These are phyloP conservation scores for Potamarius usumacintae DNA, from an alignment of 2,113 vertebrate genomes.

Conservation along the genomic window DNA sequence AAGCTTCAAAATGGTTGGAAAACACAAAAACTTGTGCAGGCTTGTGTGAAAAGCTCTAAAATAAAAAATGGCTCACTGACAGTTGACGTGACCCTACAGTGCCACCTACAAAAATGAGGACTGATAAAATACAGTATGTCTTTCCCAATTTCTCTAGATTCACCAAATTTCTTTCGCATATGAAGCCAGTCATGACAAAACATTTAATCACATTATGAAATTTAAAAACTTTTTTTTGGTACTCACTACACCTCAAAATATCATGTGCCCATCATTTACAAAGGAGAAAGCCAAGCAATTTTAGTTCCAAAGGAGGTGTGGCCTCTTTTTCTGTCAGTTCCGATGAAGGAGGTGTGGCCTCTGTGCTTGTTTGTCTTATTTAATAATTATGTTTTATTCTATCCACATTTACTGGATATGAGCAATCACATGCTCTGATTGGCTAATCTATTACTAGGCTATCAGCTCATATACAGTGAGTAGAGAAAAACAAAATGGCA, in stretches of 20 bases:
- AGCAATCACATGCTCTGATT: too few species aligned
- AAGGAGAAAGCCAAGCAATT: background rate
- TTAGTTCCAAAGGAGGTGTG: background rate
- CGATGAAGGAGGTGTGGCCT: background rate
- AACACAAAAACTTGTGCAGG: background rate
- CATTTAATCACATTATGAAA: background rate
- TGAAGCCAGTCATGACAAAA: background rate
- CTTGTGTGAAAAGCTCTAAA: background rate
- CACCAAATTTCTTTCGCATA: background rate
- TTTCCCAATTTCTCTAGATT: background rate
- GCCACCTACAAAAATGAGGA: background rate
- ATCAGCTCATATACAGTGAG: too few species aligned
- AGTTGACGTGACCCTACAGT: background rate
- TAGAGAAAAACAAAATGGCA: too few species aligned
- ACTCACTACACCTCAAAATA: background rate
- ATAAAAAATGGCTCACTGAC: background rate
- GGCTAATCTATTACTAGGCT: too few species aligned
- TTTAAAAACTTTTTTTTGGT: background rate
- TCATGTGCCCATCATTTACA: background rate
- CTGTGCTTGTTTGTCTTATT: background rate
- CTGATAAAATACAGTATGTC: background rate
- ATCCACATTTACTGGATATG: too few species aligned
- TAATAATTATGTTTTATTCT: background rate
- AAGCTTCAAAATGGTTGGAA: background rate
- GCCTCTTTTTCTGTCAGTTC: background rate